Conservation (phyloP, 2,888 invertebrate genomes). For the Drosophila ustulata region DNA sequence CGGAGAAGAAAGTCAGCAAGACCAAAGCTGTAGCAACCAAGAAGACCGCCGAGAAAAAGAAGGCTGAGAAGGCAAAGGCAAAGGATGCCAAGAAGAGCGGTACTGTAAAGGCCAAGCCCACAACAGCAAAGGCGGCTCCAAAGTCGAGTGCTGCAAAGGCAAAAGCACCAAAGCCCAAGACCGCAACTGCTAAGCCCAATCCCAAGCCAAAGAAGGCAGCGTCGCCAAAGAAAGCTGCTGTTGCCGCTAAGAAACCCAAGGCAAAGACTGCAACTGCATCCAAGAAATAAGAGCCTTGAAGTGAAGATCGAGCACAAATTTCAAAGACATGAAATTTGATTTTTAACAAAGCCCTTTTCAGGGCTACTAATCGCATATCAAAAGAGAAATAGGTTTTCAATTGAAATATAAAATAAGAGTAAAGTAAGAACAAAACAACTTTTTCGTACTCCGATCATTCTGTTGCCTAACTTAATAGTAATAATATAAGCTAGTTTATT, state of each 20-base stretch:
- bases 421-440: too few relatives aligned
- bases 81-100: constrained; percentile 52
- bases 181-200: constrained; percentile 22
- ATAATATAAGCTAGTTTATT: too few relatives aligned
- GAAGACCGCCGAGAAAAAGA: constrained; percentile 50
- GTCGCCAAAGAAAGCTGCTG: constrained; percentile 38
- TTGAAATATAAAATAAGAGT: too few relatives aligned
- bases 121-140: constrained; percentile 27
- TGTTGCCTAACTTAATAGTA: too few relatives aligned
- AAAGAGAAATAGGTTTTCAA: constrained; percentile 17
- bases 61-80: constrained; percentile 39
- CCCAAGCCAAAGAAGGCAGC: constrained; percentile 37
- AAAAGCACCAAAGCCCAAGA: constrained; percentile 41
- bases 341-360: constrained; percentile 13
- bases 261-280: constrained; percentile 34
- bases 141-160: constrained; percentile 38
- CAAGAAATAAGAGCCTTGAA: too few relatives aligned
- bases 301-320: too few relatives aligned
- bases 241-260: constrained; percentile 44
- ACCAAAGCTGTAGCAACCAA: constrained; percentile 37
- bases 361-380: constrained; percentile 23
- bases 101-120: constrained; percentile 47
- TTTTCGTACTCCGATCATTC: too few relatives aligned
- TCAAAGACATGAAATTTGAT: too few relatives aligned
- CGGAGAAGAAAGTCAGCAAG: constrained; percentile 34